A percentile compares a stretch with the other conserved stretches of the same genome.
phyloP scores from a whole-genome alignment of 2,113 vertebrate species.

The Cochlearius cochlearius region DNA sequence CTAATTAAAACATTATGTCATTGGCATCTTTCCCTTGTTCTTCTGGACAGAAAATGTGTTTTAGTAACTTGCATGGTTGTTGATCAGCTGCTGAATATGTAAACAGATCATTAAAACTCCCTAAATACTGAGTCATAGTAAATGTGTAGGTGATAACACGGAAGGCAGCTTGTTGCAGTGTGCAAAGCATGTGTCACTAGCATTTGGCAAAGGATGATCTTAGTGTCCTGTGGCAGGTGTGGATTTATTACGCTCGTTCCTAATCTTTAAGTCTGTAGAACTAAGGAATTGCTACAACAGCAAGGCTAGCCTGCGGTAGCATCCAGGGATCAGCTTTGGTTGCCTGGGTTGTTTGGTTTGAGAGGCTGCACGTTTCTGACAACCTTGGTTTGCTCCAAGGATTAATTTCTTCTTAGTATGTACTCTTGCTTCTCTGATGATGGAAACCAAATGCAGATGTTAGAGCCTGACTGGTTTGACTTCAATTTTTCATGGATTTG shows the following conservation, averaged over 20 bases:
- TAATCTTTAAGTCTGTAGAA: background rate
- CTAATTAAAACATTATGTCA: background rate
- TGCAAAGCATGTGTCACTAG: background rate
- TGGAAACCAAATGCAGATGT: background rate
- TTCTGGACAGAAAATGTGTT: background rate
- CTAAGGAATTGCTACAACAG: background rate
- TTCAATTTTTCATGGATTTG: constrained; percentile 42
- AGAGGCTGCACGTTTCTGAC: background rate
- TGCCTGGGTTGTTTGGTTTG: background rate
- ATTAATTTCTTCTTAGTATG: background rate
- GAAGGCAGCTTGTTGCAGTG: background rate
- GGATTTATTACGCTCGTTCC: background rate
- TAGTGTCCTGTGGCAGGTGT: background rate
- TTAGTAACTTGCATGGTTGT: background rate
- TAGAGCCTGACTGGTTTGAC: constrained; percentile 42
- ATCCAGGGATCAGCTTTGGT: background rate
- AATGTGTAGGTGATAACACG: background rate
- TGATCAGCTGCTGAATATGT: constrained; percentile 14
- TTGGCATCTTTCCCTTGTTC: background rate
- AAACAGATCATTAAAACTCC: background rate
- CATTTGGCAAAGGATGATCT: background rate
- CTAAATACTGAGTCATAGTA: constrained; percentile 16
- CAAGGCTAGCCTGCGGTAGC: background rate
- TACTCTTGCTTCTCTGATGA: background rate
- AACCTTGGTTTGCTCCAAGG: background rate